Evolutionary conservation across 2,113 vertebrate species (phyloP).

Genomic region (Dolichotis patagonum): DNA sequence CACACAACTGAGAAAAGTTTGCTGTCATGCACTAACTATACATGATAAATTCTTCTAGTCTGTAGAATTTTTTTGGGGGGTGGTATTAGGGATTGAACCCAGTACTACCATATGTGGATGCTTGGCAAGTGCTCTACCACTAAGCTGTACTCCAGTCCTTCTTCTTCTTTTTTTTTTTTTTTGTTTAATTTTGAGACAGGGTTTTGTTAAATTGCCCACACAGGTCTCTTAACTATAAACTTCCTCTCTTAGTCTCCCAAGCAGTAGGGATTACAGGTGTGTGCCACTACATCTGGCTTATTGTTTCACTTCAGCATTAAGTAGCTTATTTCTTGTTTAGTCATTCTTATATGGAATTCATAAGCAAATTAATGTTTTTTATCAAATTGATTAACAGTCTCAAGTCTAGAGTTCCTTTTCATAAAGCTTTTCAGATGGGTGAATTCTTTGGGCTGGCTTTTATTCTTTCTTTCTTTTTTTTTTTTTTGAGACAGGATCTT

Average conservation of each 20-base stretch:
- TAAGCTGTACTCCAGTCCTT: background rate
- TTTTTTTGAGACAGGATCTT: background rate
- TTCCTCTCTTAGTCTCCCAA: background rate
- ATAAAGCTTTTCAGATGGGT: background rate
- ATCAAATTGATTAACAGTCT: conserved; percentile 16
- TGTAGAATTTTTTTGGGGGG: background rate
- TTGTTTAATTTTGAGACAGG: background rate
- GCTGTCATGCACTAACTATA: background rate
- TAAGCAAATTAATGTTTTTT: conserved; percentile 56
- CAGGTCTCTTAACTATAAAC: background rate
- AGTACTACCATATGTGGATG: background rate
- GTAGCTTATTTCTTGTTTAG: conserved; percentile 5
- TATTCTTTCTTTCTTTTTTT: background rate
- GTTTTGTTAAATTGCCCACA: background rate
- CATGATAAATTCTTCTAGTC: background rate
- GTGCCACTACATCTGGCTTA: background rate
- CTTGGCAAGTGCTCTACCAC: background rate
- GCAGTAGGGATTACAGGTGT: background rate
- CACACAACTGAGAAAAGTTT: conserved; percentile 25
- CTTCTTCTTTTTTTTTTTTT: too few relatives aligned
- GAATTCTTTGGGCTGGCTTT: background rate
- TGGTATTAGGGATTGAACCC: background rate
- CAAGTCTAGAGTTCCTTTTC: background rate
- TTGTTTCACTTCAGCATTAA: conserved; percentile 11
- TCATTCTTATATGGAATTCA: conserved; percentile 16